Evolutionary conservation across 2,113 vertebrate genomes (phyloP).

Genomic region (Sprattus sprattus): DNA sequence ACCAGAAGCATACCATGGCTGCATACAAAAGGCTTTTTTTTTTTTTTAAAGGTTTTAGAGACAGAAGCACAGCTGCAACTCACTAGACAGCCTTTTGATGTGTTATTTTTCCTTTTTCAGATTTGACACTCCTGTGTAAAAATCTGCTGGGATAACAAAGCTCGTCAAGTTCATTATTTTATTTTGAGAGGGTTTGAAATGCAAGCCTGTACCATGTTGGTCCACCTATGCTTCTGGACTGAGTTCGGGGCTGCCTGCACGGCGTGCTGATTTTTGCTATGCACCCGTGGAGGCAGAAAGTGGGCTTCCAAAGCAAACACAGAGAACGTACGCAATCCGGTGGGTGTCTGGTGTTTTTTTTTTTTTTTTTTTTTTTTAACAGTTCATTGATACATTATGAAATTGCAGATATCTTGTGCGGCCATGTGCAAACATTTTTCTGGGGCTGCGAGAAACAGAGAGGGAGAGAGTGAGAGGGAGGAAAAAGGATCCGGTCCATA

Average conservation of each 20-base stretch:
- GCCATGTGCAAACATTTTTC: constrained; percentile 71
- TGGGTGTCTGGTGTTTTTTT: constrained; percentile 36
- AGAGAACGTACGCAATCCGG: constrained; percentile 24
- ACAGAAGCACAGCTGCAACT: background rate
- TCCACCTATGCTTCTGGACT: constrained; percentile 12
- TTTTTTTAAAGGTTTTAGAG: background rate
- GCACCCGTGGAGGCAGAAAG: background rate
- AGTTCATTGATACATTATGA: constrained; percentile 62
- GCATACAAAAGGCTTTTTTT: background rate
- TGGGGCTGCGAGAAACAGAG: constrained; percentile 30
- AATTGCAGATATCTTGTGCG: constrained; percentile 59
- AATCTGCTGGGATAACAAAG: background rate
- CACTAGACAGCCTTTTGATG: background rate
- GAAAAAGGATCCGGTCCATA: constrained; percentile 56
- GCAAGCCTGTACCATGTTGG: background rate
- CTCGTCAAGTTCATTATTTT: background rate
- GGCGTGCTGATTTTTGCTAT: constrained; percentile 11
- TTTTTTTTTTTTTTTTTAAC: constrained; percentile 45
- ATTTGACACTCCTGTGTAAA: background rate
- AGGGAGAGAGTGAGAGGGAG: constrained; percentile 15
- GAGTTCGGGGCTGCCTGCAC: background rate
- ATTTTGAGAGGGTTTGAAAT: background rate
- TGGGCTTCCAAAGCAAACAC: constrained; percentile 51
- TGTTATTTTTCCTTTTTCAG: background rate
- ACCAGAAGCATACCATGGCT: background rate